These are phyloP conservation scores for Sylvilagus bachmani DNA, from an alignment of 2,113 vertebrate genomes.

Conservation along the genomic window DNA sequence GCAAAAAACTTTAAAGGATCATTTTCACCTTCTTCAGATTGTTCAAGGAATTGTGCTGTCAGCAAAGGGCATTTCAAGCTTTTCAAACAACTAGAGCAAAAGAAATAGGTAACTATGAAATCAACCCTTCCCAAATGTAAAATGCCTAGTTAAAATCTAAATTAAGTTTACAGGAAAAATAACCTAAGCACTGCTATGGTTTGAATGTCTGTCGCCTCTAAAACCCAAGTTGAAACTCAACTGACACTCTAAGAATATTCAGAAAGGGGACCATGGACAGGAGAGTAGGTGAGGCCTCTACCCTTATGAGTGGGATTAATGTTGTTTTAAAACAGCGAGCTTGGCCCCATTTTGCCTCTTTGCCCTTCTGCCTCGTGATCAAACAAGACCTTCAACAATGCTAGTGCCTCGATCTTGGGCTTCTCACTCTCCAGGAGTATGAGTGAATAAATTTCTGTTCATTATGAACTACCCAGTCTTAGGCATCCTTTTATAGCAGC, in stretches of 20 bases:
- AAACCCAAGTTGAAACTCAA: not conserved
- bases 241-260: not conserved
- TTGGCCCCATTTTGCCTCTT: not conserved
- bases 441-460: not conserved
- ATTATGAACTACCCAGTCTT: not conserved
- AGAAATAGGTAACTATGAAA: constrained; percentile 68
- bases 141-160: not conserved
- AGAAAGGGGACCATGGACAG: not conserved
- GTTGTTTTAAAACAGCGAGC: not conserved
- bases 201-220: not conserved
- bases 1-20: constrained; percentile 93
- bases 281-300: not conserved
- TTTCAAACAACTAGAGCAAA: constrained; percentile 93
- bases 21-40: constrained; percentile 88
- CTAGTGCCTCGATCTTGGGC: not conserved
- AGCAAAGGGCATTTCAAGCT: constrained; percentile 94
- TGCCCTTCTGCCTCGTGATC: not conserved
- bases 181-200: not conserved
- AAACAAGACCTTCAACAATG: not conserved
- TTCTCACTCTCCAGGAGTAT: not conserved
- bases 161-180: constrained; percentile 28
- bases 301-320: not conserved
- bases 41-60: constrained; percentile 90
- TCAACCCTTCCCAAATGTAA: constrained; percentile 43
- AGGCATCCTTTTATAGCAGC: not conserved